Base-by-base conservation (phyloP, 2,888 invertebrate genomes). In the Acanthococcus lagerstroemiae region DNA sequence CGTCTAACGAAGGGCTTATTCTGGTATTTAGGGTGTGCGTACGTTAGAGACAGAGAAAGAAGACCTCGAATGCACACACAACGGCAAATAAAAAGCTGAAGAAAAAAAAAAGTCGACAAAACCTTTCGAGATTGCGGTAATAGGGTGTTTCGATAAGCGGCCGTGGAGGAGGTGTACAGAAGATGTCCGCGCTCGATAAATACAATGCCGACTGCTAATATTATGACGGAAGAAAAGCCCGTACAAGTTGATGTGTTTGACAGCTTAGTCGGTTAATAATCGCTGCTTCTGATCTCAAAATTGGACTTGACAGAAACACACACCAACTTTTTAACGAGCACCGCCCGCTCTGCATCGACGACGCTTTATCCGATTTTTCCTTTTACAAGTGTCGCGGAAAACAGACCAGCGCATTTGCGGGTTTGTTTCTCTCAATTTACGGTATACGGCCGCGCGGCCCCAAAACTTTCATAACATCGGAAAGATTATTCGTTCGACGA, bases 191-290 rank as follows among this genome's bases (percentile, higher is more conserved):
- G n/a, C 37, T 21, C 37, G 57, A 57, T 57, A 45, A 57, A 57
- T 44, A 57, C 37, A 57, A 57, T 57, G 45, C 45, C 44, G 44
- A 24, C 45, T 57, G 44, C 25, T 57, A 57, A 57, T 57, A 57
- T 57, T 57, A 57, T 37, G 57, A 57, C 57, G 57, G 57, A 57
- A 57, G 45, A 57, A 57, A 57, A 45, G 57, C 45, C 45, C 44
- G 45, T 57, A 57, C 44, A 57, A 60, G 63, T 52, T 63, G 63
- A 63, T 63, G 63, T 37, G 63, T 63, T 63, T 63, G 63, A 63
- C 63, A 63, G 63, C 22, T 63, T 63, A 50, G 52, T 63, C 63
- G 63, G 63, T 63, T 63, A 63, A 63, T 63, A 63, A 63, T 63
- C 63, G 27, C 54, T 50, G 52, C 37, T 54, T 63, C 24, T 52